Evolutionary conservation across 2,888 invertebrate genomes (phyloP), one percentile per base, ranked within the genome.

Genomic region (Meandrusa payeni): DNA sequence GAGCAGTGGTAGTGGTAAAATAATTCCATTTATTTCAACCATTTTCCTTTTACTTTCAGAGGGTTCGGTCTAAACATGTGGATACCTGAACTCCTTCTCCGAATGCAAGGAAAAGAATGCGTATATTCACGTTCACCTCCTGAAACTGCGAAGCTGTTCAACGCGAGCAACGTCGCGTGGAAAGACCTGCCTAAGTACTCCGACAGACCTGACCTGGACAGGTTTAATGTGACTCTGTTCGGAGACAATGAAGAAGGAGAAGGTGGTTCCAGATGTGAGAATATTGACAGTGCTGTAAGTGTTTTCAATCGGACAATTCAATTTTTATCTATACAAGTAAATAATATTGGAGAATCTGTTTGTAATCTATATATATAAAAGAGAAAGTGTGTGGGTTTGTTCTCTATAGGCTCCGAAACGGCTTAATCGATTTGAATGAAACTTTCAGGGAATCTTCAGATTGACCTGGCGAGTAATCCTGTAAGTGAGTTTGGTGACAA

Each of bases 61-160:
- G 91, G 91, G 15, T 93, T 92, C 44, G 93, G 93, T 1, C 71
- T 93, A 1, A 92, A 92, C 44, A 76, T 94, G 54, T 95, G 95
- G 95, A 89, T 94, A 31, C 94, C 94, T 2, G 94, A 94, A 63
- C 77, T 95, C 4, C 92, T 95, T 45, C 90, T 90, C 27, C 89
- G 93, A 1, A 80, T 80, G 67, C 80, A 85, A 50, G 64, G 68
- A 2, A 65, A 69, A 2, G 73, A 67, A 12, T 86, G 86, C 55
- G 61, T 42, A 80, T 88, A 61, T 64, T 87, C 58, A 57, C 53
- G 51, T 2, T 41, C 54, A 2, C 71, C 48, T 63, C 71, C 61
- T 33, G 78, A 50, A 54, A 83, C 62, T 68, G 65, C 69, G 0
- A 59, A 54, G 31, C 58, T 77, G 2, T 65, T 70, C 27, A 79